A percentile compares a stretch with the other conserved stretches of the same genome.
phyloP scores from a whole-genome alignment of 2,888 invertebrate species.

The Teinopalpus imperialis region DNA sequence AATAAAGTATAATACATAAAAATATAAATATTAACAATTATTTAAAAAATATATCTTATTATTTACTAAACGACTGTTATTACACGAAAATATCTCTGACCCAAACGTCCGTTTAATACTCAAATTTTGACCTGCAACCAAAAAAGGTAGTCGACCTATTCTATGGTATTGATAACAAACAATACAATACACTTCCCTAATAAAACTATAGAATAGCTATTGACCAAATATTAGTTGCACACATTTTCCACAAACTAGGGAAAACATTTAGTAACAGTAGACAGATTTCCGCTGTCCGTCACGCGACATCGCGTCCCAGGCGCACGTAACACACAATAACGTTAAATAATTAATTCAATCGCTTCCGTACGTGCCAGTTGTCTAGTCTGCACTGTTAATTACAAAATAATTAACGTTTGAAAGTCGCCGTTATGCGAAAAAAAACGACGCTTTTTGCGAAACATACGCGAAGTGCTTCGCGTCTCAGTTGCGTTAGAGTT shows the following conservation, averaged over 20 bases:
- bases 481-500: background rate
- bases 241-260: constrained; percentile 1
- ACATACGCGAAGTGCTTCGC: background rate
- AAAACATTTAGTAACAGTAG: constrained; percentile 2
- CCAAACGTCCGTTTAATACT: too few species aligned
- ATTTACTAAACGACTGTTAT: too few species aligned
- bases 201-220: too few species aligned
- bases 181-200: too few species aligned
- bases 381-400: constrained; percentile 37
- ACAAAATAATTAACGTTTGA: constrained; percentile 31
- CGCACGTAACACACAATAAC: background rate
- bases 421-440: constrained; percentile 33
- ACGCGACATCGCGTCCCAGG: constrained; percentile 29
- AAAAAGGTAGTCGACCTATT: too few species aligned
- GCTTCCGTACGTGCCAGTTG: constrained; percentile 51
- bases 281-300: constrained; percentile 11
- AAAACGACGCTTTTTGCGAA: constrained; percentile 24
- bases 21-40: too few species aligned
- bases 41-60: too few species aligned
- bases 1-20: too few species aligned
- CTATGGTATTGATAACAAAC: too few species aligned
- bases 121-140: too few species aligned
- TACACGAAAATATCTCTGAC: too few species aligned
- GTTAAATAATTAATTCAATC: constrained; percentile 32
- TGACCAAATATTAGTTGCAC: too few species aligned